These are phyloP conservation scores for Gymnocephalus cernua DNA, from an alignment of 2,113 vertebrate genomes.

Conservation along the genomic window DNA sequence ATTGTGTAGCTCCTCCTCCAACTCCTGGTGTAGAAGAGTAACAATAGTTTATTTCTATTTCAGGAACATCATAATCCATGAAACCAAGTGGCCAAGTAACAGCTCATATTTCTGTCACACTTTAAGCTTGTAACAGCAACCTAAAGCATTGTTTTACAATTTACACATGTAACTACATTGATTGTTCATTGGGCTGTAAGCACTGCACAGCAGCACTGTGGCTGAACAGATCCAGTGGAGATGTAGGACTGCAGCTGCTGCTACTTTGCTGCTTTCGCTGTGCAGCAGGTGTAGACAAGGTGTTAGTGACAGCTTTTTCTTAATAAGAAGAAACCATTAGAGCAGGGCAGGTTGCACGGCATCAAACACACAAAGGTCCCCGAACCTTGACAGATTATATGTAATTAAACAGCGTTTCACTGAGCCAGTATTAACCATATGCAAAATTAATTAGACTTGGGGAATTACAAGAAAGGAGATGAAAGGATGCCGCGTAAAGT, in stretches of 20 bases:
- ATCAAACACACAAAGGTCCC: slow-evolving; percentile 53
- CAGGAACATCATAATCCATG: background rate
- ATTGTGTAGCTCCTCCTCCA: slow-evolving; percentile 82
- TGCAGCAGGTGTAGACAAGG: slow-evolving; percentile 40
- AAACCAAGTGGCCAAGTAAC: background rate
- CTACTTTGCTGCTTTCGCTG: slow-evolving; percentile 13
- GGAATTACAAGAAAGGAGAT: slow-evolving; percentile 14
- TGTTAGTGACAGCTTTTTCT: slow-evolving; percentile 39
- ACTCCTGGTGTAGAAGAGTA: slow-evolving; percentile 74
- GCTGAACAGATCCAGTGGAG: background rate
- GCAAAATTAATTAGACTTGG: background rate
- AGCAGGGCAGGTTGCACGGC: slow-evolving; percentile 22
- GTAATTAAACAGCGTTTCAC: slow-evolving; percentile 34
- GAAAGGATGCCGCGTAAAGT: background rate
- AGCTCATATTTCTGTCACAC: background rate
- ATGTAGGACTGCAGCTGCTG: slow-evolving; percentile 6
- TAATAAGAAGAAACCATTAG: slow-evolving; percentile 41
- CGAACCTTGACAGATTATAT: slow-evolving; percentile 11
- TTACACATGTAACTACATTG: background rate
- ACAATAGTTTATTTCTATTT: background rate
- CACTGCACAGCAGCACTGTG: background rate
- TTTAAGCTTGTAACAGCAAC: background rate
- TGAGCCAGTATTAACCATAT: slow-evolving; percentile 7
- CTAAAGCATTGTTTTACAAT: background rate
- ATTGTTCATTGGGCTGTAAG: background rate